Conservation (phyloP, 2,797 vertebrate genomes). For the Graptemys geographica region DNA sequence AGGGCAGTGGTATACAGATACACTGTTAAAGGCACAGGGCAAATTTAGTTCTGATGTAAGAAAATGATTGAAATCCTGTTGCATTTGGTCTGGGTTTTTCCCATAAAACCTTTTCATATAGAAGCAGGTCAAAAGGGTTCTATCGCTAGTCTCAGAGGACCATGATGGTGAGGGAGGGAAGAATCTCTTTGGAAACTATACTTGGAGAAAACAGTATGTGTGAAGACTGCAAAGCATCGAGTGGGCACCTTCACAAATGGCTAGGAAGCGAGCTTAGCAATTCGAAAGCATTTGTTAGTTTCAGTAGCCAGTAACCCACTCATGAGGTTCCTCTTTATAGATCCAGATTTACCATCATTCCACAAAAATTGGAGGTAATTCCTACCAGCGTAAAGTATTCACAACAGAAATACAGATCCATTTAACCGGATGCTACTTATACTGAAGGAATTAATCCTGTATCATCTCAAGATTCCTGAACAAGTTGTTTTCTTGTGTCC, state of each 20-base stretch:
- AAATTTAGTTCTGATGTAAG: background rate
- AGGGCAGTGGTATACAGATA: background rate
- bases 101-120: background rate
- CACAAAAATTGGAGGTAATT: background rate
- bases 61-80: background rate
- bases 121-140: background rate
- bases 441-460: background rate
- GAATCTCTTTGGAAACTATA: background rate
- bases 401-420: background rate
- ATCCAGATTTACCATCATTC: background rate
- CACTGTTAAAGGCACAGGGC: background rate
- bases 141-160: background rate
- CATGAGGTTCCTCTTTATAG: background rate
- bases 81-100: background rate
- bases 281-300: background rate
- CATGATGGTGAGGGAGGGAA: background rate
- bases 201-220: background rate
- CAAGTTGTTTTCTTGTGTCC: background rate
- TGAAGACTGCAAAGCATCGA: background rate
- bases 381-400: background rate
- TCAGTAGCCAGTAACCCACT: background rate
- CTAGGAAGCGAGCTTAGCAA: background rate
- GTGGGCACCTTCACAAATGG: background rate
- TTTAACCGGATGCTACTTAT: background rate
- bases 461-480: background rate